Evolutionary conservation across 2,888 invertebrate genomes (phyloP).

Genomic region (Salpingus planirostris): DNA sequence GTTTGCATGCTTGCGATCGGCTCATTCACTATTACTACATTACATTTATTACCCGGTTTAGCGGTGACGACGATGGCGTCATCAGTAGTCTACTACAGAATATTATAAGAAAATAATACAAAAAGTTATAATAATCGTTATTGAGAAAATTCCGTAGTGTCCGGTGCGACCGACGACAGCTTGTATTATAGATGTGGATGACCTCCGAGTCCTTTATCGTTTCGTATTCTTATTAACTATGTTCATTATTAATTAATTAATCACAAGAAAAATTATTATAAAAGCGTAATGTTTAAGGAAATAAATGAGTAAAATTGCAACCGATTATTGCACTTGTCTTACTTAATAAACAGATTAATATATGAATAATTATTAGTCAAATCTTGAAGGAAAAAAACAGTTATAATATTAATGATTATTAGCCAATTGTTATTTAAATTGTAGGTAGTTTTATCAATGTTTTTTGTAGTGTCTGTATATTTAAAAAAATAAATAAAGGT

Average conservation of each 20-base stretch:
- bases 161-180: slow-evolving; percentile 9
- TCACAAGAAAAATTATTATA: not conserved
- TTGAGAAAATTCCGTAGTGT: no score
- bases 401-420: slow-evolving; percentile 27
- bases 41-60: no score
- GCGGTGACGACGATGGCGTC: no score
- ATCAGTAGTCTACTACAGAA: no score
- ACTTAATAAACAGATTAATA: slow-evolving; percentile 29
- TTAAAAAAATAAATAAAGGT: slow-evolving; percentile 26
- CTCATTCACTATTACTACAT: slow-evolving; percentile 25
- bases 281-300: slow-evolving; percentile 4
- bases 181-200: slow-evolving; percentile 34
- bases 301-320: slow-evolving; percentile 15
- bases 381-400: slow-evolving; percentile 32
- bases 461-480: slow-evolving; percentile 41
- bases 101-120: no score
- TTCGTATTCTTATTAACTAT: no score
- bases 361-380: slow-evolving; percentile 28
- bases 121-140: no score
- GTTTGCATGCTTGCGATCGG: slow-evolving; percentile 30
- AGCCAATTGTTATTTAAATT: slow-evolving; percentile 40
- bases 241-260: no score
- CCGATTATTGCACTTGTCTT: slow-evolving; percentile 34
- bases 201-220: slow-evolving; percentile 29
- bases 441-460: slow-evolving; percentile 42